Base-by-base conservation (phyloP, 2,113 vertebrate species). In the Lepus americanus region DNA sequence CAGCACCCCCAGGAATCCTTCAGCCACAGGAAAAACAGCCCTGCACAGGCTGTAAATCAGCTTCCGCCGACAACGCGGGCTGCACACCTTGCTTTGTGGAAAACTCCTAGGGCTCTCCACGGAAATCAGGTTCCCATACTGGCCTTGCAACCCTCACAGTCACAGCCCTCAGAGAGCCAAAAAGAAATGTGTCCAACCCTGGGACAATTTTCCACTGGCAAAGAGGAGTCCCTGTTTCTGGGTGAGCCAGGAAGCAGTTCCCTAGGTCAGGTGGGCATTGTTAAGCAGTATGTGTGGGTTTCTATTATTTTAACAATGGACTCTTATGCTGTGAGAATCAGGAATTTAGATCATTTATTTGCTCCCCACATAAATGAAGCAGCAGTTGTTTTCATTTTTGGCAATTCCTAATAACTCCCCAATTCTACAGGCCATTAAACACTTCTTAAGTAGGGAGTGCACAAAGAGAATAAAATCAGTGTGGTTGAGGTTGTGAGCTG, bases 1-100 rank as follows among this genome's bases (percentile, higher is more conserved):
- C 88, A 92, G 64, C 82, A 49, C 82, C 78, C 88, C 88, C 92
- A 85, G 83, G 89, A 94, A 92, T 87, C 92, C 81, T 51, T 66
- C 0, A 33, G 69, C 66, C 72, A 66, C n/a, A 36, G 94, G 87
- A 90, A 77, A 86, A 96, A 93, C 94, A 96, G 5, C 92, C 85
- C 87, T 44, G 29, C n/a, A 92, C 92, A 82, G 63, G 84, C 85
- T 36, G 69, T 55, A 64, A 53, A 76, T 87, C 39, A 51, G 82
- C 49, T 73, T 91, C 92, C 13, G 9, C 23, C 23, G 89, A 67
- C 88, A 72, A 39, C 29, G 20, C 3, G 31, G 53, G 17, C 67
- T 2, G 1, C 17, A 22, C 31, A 55, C 69, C 49, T 70, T 33
- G 59, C 70, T 6, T 76, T 2, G 11, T 49, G 0, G 27, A 39